Percentiles rank a stretch among this genome's conserved stretches.
These are phyloP conservation scores for Siniperca chuatsi DNA, from an alignment of 2,113 vertebrate species.

Conservation along the genomic window DNA sequence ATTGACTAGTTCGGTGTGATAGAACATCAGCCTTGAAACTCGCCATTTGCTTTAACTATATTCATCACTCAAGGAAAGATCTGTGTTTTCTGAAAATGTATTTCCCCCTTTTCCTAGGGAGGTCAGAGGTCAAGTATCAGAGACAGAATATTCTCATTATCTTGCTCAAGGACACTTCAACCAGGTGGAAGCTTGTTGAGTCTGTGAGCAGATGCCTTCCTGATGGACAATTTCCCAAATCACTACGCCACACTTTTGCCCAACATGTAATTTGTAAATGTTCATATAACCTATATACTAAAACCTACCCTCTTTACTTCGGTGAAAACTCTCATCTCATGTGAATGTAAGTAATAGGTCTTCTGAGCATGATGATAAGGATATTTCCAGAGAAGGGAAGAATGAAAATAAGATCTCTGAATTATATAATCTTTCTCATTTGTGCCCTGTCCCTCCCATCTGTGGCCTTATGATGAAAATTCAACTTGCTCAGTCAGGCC, in stretches of 20 bases:
- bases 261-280: slow-evolving; percentile 26
- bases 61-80: slow-evolving; percentile 41
- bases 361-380: slow-evolving; percentile 27
- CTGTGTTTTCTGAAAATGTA: slow-evolving; percentile 41
- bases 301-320: neutral
- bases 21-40: slow-evolving; percentile 46
- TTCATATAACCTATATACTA: slow-evolving; percentile 8
- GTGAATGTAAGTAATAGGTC: slow-evolving; percentile 44
- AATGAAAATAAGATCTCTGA: slow-evolving; percentile 54
- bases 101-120: slow-evolving; percentile 19
- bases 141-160: slow-evolving; percentile 11
- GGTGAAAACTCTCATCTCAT: slow-evolving; percentile 13
- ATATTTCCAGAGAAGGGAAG: slow-evolving; percentile 39
- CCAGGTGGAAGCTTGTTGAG: slow-evolving; percentile 17
- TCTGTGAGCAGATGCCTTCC: slow-evolving; percentile 16
- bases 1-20: slow-evolving; percentile 10
- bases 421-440: slow-evolving; percentile 55
- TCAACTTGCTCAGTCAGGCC: slow-evolving; percentile 50
- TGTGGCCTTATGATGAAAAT: slow-evolving; percentile 64
- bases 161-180: slow-evolving; percentile 63
- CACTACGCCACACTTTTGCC: neutral
- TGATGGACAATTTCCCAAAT: slow-evolving; percentile 45
- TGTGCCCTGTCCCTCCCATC: slow-evolving; percentile 53
- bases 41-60: slow-evolving; percentile 21
- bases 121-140: slow-evolving; percentile 56